Conservation (phyloP, 2,888 invertebrate species). For the Diplolepis rosae region DNA sequence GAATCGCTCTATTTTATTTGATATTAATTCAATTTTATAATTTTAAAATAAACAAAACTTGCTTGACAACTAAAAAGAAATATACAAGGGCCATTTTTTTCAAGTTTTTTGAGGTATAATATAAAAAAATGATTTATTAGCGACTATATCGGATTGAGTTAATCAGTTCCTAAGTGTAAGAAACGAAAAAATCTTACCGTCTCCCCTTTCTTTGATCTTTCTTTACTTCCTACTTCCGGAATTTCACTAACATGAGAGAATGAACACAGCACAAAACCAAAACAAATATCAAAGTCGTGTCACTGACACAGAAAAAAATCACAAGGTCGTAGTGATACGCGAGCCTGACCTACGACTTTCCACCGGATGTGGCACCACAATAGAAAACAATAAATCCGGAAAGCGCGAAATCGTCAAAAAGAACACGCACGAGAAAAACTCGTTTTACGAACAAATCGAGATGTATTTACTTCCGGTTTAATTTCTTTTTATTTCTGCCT, state of each 20-base stretch:
- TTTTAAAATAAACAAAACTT: too few species aligned
- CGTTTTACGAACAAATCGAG: not conserved
- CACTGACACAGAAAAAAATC: conserved; percentile 33
- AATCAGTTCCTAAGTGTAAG: not conserved
- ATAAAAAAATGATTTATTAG: too few species aligned
- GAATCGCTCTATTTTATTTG: too few species aligned
- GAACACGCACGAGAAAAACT: not conserved
- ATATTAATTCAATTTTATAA: too few species aligned
- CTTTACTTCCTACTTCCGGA: conserved; percentile 11
- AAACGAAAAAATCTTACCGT: not conserved
- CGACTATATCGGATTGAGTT: too few species aligned
- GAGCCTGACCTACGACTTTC: conserved; percentile 24
- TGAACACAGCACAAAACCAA: conserved; percentile 15
- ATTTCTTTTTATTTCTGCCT: not conserved
- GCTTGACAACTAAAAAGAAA: too few species aligned
- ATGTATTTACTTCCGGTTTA: too few species aligned
- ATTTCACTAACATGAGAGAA: conserved; percentile 10
- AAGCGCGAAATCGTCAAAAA: conserved; percentile 3
- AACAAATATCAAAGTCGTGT: conserved; percentile 14
- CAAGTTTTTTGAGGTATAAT: too few species aligned
- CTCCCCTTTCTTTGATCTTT: not conserved
- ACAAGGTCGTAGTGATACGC: conserved; percentile 7
- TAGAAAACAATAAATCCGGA: conserved; percentile 16
- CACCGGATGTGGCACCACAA: not conserved
- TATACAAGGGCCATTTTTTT: too few species aligned